Evolutionary conservation across 2,797 vertebrate species (phyloP), one percentile per base, ranked within the genome.

Genomic region (Sebastes wilsoni): DNA sequence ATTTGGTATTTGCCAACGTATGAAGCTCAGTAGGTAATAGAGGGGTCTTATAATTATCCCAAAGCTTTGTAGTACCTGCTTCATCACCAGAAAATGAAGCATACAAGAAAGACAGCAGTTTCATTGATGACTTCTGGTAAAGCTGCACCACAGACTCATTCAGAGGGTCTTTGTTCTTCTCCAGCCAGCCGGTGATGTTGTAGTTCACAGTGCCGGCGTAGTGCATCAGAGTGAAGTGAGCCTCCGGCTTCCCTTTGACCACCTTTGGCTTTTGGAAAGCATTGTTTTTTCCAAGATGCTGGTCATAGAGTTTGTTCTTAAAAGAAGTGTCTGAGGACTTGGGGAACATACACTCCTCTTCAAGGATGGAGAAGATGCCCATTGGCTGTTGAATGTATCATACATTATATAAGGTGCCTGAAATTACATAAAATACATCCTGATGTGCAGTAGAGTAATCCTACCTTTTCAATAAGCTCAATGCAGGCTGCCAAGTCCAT

Each of bases 271-370:
- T 97, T 77, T 97, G 95, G 89, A 97, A 98, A 65, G 96, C 96
- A 22, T 23, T 91, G 2, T 90, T 96, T 66, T 97, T 97, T 20
- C 97, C 97, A 16, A 97, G 91, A 36, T 97, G 97, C 67, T 97
- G 97, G 22, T 97, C 97, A 6, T 97, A 97, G 28, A 98, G 92
- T 89, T 97, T 97, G 90, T 96, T 96, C 92, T 96, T 97, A 74
- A 97, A 97, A 73, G 97, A 96, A 4, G 87, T 88, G 87, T 97
- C 95, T 20, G 95, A 93, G 3, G 96, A 89, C 89, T 97, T 97
- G 78, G 96, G 95, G 93, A 97, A 97, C 97, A 97, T 97, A 83
- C 96, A 98, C 93, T 97, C 97, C 94, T 98, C 97, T 93, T 98
- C 97, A 91, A 97, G 96, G 87, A 94, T 94, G 89, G 94, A 94